Conservation (phyloP, 2,888 invertebrate species). For the Drosophila sordidapex region DNA sequence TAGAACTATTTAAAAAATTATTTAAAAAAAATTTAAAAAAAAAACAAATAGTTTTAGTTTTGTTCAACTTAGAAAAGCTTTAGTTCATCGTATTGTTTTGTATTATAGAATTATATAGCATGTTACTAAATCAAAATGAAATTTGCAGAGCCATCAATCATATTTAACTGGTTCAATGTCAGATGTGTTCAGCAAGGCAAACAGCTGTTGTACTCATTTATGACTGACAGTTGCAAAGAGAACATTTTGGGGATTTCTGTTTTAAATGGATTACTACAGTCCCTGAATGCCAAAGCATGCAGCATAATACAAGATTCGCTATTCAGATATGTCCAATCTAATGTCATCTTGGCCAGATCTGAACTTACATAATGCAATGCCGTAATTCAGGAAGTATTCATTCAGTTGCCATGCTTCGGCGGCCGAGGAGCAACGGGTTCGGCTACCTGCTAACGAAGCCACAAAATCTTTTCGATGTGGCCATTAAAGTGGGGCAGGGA, state of each 20-base stretch:
- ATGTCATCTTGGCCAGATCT: conserved; percentile 30
- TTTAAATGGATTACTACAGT: conserved; percentile 22
- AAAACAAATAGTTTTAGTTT: background rate
- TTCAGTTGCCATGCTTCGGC: conserved; percentile 69
- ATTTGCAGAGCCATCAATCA: conserved; percentile 21
- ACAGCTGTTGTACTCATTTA: conserved; percentile 12
- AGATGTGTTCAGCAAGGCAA: conserved; percentile 1
- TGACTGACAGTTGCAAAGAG: conserved; percentile 60
- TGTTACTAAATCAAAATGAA: background rate
- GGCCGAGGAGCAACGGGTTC: conserved; percentile 30
- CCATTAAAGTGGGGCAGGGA: background rate
- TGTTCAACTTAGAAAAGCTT: too few species aligned
- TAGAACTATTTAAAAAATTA: background rate
- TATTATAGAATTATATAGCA: too few species aligned
- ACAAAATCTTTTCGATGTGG: background rate
- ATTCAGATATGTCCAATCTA: background rate
- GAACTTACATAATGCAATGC: conserved; percentile 48
- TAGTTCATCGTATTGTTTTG: too few species aligned
- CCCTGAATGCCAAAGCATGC: conserved; percentile 1
- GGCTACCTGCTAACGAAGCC: conserved; percentile 43
- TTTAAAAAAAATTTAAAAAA: background rate
- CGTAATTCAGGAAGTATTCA: conserved; percentile 77
- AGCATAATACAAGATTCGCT: background rate
- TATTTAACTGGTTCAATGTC: conserved; percentile 33
- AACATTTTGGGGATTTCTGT: conserved; percentile 1